These are phyloP conservation scores for Mimachlamys varia DNA, from an alignment of 2,888 invertebrate species.

Conservation along the genomic window DNA sequence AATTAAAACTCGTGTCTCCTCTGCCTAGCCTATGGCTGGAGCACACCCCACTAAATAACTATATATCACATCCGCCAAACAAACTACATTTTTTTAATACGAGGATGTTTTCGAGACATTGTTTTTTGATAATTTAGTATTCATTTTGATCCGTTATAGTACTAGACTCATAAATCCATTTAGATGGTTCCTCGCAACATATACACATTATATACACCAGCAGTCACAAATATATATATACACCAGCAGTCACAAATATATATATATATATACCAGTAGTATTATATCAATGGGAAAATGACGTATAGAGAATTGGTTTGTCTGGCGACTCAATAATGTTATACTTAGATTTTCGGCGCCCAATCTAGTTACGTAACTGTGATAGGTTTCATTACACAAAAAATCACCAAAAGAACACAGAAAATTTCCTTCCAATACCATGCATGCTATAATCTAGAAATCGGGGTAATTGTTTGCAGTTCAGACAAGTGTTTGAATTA, in stretches of 20 bases:
- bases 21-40: not conserved
- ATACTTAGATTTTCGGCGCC: not conserved
- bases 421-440: not conserved
- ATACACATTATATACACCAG: not conserved
- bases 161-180: not conserved
- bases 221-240: not conserved
- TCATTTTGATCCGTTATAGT: not conserved
- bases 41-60: not conserved
- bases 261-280: not conserved
- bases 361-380: not conserved
- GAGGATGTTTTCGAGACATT: not conserved
- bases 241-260: too few relatives aligned
- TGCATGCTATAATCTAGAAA: not conserved
- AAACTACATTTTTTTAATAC: not conserved
- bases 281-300: not conserved
- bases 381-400: not conserved
- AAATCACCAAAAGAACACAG: constrained; percentile 28
- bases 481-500: not conserved
- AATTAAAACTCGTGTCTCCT: constrained; percentile 27
- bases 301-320: not conserved
- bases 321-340: not conserved
- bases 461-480: not conserved
- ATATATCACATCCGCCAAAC: not conserved
- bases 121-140: not conserved
- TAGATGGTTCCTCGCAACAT: not conserved